Percentiles rank a stretch among this genome's conserved stretches.
Evolutionary conservation across 2,888 invertebrate genomes (phyloP).

Genomic region (Chalcosyrphus nemorum): DNA sequence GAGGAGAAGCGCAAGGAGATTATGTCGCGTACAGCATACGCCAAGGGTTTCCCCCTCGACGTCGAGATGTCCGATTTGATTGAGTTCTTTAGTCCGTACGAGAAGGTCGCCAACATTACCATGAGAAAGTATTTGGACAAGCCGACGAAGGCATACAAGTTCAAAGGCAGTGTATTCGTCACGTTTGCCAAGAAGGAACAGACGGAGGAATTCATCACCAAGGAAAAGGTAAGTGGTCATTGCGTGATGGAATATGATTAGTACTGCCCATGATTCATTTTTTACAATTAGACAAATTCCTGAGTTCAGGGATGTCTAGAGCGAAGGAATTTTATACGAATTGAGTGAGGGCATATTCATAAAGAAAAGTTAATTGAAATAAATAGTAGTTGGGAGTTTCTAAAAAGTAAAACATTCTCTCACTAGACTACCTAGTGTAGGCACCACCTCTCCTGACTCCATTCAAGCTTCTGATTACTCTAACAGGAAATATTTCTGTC

Average conservation of each 20-base stretch:
- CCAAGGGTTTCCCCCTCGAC: conserved; percentile 92
- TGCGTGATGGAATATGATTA: no score
- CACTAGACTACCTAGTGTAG: no score
- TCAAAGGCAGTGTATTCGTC: conserved; percentile 96
- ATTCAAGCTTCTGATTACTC: no score
- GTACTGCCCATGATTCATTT: no score
- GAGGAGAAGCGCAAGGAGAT: conserved; percentile 92
- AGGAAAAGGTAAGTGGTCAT: conserved; percentile 83
- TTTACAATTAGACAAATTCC: neutral
- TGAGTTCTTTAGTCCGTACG: conserved; percentile 87
- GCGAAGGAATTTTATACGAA: no score
- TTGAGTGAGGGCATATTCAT: no score
- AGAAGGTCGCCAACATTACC: conserved; percentile 87
- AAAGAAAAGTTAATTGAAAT: no score
- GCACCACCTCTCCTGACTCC: no score
- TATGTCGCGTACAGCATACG: conserved; percentile 90
- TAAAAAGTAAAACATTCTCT: no score
- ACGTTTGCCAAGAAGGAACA: conserved; percentile 92
- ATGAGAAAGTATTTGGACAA: conserved; percentile 86
- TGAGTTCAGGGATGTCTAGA: neutral
- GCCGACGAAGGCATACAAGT: conserved; percentile 85
- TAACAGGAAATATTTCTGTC: no score
- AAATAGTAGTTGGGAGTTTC: no score
- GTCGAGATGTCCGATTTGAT: conserved; percentile 87
- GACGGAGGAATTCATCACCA: conserved; percentile 89